A percentile compares a stretch with the other conserved stretches of the same genome.
phyloP scores from a whole-genome alignment of 2,888 invertebrate genomes.

The Rapana venosa region DNA sequence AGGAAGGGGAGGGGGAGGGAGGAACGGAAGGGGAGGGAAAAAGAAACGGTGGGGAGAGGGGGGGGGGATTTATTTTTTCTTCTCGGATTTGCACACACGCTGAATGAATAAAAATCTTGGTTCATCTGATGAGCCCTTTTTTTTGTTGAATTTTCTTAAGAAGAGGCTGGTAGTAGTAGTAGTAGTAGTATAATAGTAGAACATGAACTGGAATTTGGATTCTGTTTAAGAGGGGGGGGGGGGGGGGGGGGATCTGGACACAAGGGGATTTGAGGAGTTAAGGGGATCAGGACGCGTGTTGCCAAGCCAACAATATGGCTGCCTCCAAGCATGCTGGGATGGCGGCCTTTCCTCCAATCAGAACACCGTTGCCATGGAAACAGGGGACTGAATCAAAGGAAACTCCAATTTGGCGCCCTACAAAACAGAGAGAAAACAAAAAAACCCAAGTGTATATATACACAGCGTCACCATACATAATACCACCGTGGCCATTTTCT shows the following conservation, averaged over 20 bases:
- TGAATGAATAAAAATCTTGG: background rate
- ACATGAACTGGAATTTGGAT: no score
- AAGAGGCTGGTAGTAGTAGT: no score
- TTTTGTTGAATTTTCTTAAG: no score
- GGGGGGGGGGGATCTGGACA: background rate
- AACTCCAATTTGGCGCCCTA: constrained; percentile 47
- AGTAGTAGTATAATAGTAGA: no score
- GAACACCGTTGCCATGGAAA: constrained; percentile 56
- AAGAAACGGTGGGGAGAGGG: no score
- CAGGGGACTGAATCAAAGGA: constrained; percentile 53
- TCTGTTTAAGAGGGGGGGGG: background rate
- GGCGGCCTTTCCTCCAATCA: constrained; percentile 40
- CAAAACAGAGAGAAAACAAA: background rate
- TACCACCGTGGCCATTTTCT: background rate
- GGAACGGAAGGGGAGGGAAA: background rate
- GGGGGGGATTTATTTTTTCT: background rate
- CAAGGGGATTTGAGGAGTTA: background rate
- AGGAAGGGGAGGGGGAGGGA: no score
- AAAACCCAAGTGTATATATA: background rate
- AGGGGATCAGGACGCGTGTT: no score
- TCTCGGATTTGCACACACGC: constrained; percentile 9
- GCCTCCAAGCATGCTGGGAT: background rate
- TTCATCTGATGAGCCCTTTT: no score
- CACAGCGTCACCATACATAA: background rate
- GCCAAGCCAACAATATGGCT: no score